Evolutionary conservation across 2,113 vertebrate species (phyloP), one percentile per base, ranked within the genome.

Genomic region (Turnix velox): DNA sequence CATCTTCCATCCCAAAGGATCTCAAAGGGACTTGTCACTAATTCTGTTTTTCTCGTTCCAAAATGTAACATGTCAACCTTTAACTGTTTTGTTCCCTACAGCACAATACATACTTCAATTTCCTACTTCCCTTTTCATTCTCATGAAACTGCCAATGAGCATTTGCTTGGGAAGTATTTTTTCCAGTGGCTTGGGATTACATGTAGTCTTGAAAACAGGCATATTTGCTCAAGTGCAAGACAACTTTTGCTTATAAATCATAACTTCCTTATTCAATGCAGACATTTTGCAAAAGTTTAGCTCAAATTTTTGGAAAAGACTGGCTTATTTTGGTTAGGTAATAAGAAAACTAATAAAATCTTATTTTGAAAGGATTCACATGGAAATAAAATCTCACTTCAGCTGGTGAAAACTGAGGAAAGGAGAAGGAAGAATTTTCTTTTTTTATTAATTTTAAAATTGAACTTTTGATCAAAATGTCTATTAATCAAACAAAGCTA

Each of bases 1-100:
- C 94, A 92, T 95, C 91, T 96, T 96, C 75, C 86, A 88, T 93
- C 92, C 94, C 90, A 93, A 93, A 96, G 93, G 92, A 94, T 92
- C 92, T 90, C 85, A 95, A 84, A 92, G 63, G 83, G 90, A 92
- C 93, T 88, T 96, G 92, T 95, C 78, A 90, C 82, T 90, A 96
- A 94, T 92, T 95, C 93, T 79, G 88, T 96, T 95, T 95, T 93
- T 93, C 93, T 92, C 20, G 6, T 95, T 97, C 95, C 95, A 97
- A 93, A 95, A 92, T 94, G 85, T 59, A 76, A 23, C 80, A 74
- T 92, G 81, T 92, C 95, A 96, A 95, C 91, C 78, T 95, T 94
- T 96, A 93, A 91, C 94, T 95, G 66, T 96, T 96, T 94, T 95
- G 67, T 92, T 91, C 67, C 94, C 79, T 79, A 59, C 14, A 57